phyloP scores from a whole-genome alignment of 2,888 invertebrate species.

The Coremacera marginata region DNA sequence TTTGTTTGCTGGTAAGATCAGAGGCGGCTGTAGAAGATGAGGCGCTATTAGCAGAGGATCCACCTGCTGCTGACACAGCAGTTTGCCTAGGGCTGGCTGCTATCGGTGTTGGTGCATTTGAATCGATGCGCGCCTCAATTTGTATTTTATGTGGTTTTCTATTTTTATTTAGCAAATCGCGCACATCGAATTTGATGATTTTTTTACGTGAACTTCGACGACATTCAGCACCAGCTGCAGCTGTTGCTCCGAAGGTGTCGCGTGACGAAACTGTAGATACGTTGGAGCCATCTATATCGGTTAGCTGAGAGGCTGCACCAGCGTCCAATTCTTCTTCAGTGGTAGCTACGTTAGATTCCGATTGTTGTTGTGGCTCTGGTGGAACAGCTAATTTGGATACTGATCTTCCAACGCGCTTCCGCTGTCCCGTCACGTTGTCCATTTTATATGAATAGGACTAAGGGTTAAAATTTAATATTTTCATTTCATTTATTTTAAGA shows the following conservation, averaged over 20 bases:
- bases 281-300: neutral
- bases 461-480: neutral
- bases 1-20: conserved; percentile 54
- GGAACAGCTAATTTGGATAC: neutral
- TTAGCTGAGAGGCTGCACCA: no score
- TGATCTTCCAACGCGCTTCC: conserved; percentile 2
- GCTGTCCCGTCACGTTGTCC: neutral
- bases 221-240: conserved; percentile 50
- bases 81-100: neutral
- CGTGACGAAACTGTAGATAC: neutral
- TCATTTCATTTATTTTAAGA: neutral
- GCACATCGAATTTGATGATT: conserved; percentile 67
- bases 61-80: neutral
- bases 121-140: conserved; percentile 66
- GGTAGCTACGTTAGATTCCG: neutral
- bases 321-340: neutral
- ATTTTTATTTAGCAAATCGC: conserved; percentile 65
- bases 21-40: conserved; percentile 29
- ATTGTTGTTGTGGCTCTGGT: neutral
- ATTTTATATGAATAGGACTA: neutral
- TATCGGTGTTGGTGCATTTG: conserved; percentile 54
- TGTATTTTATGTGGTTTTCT: conserved; percentile 66
- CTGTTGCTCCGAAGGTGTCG: neutral
- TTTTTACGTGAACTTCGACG: conserved; percentile 67
- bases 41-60: neutral